Conservation (phyloP, 2,888 invertebrate species). For the Zhuqinia jingwanae region DNA sequence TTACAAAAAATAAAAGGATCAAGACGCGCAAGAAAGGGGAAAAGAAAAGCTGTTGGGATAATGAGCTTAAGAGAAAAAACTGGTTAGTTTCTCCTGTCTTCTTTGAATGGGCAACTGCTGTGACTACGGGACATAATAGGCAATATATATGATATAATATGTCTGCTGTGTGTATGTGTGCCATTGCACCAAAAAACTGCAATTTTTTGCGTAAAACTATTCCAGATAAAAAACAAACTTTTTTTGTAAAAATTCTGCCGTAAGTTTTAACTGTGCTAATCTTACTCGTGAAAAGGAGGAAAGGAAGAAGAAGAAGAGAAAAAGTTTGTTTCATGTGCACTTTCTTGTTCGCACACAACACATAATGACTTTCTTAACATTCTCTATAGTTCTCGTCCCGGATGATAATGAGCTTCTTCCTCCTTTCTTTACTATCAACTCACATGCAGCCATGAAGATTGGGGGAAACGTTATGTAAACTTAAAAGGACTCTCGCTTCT, state of each 20-base stretch:
- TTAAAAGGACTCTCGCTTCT: no score
- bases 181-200: conserved; percentile 19
- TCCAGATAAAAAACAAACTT: not conserved
- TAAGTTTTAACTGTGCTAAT: conserved; percentile 16
- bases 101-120: no score
- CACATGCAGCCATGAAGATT: not conserved
- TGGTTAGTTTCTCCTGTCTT: no score
- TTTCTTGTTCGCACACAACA: not conserved
- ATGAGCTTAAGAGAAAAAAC: no score
- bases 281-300: not conserved
- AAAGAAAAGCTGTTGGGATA: no score
- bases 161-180: not conserved
- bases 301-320: not conserved
- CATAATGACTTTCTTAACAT: conserved; percentile 22
- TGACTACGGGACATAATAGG: no score
- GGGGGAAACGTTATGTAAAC: no score
- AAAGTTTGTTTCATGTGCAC: no score
- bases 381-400: not conserved
- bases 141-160: no score
- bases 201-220: conserved; percentile 1
- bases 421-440: not conserved
- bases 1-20: no score
- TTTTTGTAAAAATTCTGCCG: not conserved
- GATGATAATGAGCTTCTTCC: conserved; percentile 46
- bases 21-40: no score